Conservation (phyloP, 2,797 vertebrate species). For the Gallinago nigripennis region DNA sequence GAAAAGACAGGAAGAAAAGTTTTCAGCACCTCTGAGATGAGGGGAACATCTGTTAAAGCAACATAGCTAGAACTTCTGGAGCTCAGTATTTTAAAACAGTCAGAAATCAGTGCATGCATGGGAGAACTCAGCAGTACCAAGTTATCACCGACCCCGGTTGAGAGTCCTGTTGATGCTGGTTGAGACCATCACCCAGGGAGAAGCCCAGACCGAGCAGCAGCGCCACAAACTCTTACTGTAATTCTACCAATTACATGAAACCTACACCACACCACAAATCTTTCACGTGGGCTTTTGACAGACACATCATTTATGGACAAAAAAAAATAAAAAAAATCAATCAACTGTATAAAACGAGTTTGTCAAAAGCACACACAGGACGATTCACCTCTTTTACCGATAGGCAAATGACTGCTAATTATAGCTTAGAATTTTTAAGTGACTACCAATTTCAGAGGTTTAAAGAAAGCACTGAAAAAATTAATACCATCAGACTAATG, state of each 20-base stretch:
- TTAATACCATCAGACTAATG: neutral
- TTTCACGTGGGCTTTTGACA: neutral
- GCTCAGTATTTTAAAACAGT: neutral
- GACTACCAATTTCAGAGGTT: neutral
- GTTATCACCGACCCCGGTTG: neutral
- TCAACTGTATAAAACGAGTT: fast-evolving
- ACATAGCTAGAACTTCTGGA: neutral
- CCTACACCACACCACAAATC: fast-evolving
- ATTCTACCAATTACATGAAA: neutral
- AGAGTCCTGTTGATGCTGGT: fast-evolving
- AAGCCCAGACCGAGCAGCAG: neutral
- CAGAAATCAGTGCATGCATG: neutral
- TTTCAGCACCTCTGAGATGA: neutral
- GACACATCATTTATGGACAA: neutral
- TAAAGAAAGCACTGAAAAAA: neutral
- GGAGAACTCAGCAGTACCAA: neutral
- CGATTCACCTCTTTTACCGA: neutral
- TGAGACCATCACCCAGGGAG: neutral
- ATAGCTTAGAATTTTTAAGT: neutral
- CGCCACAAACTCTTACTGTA: neutral
- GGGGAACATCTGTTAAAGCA: neutral
- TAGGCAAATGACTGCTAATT: neutral
- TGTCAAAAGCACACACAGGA: neutral
- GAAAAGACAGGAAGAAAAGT: neutral
- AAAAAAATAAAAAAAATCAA: neutral